phyloP scores from a whole-genome alignment of 23 tunicate species.

The Ciona savignyi region DNA sequence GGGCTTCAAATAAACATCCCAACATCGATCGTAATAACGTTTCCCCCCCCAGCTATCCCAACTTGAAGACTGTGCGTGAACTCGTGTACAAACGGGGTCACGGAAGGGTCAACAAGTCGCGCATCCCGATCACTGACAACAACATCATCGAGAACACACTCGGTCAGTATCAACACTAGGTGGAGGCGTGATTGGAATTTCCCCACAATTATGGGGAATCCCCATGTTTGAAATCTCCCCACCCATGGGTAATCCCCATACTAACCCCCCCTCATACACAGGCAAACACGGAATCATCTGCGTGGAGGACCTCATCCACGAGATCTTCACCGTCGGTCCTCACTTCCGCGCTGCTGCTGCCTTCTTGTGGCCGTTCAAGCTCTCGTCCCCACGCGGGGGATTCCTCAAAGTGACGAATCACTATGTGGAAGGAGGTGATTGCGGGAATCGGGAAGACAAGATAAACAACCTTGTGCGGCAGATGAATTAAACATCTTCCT shows the following conservation, averaged over 20 bases:
- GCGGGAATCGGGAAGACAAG: constrained; percentile 89
- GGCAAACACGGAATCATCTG: constrained; percentile 80
- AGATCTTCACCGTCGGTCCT: constrained; percentile 93
- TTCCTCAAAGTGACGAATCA: constrained; percentile 96
- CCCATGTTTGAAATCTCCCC: too few species aligned
- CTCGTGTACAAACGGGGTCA: constrained; percentile 87
- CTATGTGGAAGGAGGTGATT: constrained; percentile 95
- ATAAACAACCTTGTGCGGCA: constrained; percentile 72
- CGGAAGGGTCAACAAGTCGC: constrained; percentile 65
- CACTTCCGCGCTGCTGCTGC: constrained; percentile 58
- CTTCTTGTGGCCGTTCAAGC: constrained; percentile 98
- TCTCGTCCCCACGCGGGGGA: constrained; percentile 83
- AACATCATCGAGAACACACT: constrained; percentile 58
- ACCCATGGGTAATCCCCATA: too few species aligned
- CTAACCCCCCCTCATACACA: constrained; percentile 2
- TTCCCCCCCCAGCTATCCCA: constrained; percentile 70
- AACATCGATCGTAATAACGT: too few species aligned
- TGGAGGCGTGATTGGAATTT: too few species aligned
- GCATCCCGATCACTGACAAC: constrained; percentile 84
- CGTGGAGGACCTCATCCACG: constrained; percentile 90
- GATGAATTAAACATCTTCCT: constrained; percentile 95
- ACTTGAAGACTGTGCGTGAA: constrained; percentile 83
- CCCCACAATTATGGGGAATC: too few species aligned
- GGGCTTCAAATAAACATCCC: too few species aligned
- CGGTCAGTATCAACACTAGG: constrained; percentile 23